Conservation (phyloP, 2,797 vertebrate species). For the Paguma larvata region DNA sequence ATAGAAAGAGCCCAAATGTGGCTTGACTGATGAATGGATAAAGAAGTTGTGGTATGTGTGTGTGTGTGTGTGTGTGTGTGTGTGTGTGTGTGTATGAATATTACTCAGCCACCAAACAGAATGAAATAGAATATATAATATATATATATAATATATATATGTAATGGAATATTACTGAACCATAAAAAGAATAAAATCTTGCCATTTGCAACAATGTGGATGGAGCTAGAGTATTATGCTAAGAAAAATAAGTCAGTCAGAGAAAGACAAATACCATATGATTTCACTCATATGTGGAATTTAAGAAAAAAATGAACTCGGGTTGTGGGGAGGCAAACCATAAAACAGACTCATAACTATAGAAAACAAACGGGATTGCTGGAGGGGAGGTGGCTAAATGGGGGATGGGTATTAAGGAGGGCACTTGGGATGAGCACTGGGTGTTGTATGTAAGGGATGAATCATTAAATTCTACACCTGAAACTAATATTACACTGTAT, state of each 20-base stretch:
- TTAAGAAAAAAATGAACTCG: not conserved
- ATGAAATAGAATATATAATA: too few species aligned
- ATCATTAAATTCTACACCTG: not conserved
- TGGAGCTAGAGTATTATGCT: not conserved
- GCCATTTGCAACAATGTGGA: not conserved
- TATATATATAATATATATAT: too few species aligned
- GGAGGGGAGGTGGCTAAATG: not conserved
- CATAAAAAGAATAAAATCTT: not conserved
- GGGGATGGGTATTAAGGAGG: not conserved
- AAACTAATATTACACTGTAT: not conserved
- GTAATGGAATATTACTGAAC: not conserved
- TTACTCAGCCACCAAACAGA: too few species aligned
- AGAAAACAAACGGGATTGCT: not conserved
- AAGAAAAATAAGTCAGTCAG: not conserved
- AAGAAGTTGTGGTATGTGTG: not conserved
- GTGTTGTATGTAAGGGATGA: not conserved
- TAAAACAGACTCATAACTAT: not conserved
- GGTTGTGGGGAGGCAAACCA: not conserved
- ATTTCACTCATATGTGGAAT: not conserved
- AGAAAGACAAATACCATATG: not conserved
- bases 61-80: too few species aligned
- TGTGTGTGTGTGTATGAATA: too few species aligned
- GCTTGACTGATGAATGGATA: not conserved
- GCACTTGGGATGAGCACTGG: not conserved
- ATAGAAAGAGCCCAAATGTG: not conserved